Evolutionary conservation across 1,140 invertebrate species (phyloP).

Genomic region (Microvelia longipes): DNA sequence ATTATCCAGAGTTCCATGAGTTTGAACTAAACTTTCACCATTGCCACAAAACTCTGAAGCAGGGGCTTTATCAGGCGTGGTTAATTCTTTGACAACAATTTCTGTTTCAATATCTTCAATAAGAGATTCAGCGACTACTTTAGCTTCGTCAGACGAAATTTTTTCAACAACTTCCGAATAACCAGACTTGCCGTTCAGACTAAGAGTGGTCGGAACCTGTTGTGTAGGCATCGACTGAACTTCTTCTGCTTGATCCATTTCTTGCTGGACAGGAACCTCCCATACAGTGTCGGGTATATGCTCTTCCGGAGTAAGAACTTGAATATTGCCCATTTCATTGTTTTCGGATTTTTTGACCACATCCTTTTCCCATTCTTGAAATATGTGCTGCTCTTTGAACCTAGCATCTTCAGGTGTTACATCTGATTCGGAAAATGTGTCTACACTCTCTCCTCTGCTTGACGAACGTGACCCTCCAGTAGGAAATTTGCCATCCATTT

Average conservation of each 20-base stretch:
- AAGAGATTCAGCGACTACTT: constrained; percentile 33
- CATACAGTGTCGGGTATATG: constrained; percentile 42
- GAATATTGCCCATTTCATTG: constrained; percentile 3
- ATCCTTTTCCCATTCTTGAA: constrained; percentile 13
- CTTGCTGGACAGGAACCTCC: constrained; percentile 43
- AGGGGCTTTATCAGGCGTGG: background rate
- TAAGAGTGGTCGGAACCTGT: background rate
- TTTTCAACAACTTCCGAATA: constrained; percentile 8
- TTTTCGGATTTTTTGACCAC: constrained; percentile 6
- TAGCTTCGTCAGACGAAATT: constrained; percentile 28
- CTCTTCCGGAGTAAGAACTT: constrained; percentile 37
- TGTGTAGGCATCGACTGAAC: background rate
- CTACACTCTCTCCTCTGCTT: constrained; percentile 37
- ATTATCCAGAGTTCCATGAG: background rate
- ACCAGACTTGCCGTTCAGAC: constrained; percentile 7
- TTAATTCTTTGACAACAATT: constrained; percentile 23
- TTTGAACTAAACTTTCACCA: background rate
- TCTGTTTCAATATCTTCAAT: constrained; percentile 38
- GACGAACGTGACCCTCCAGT: constrained; percentile 19
- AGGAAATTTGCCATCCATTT: constrained; percentile 13
- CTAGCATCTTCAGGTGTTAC: constrained; percentile 30
- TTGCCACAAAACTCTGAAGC: background rate
- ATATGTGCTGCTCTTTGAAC: constrained; percentile 29
- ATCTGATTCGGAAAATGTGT: constrained; percentile 39
- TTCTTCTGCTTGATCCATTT: constrained; percentile 14